Base-by-base conservation (phyloP, 2,113 vertebrate species). In the Hypomesus transpacificus region DNA sequence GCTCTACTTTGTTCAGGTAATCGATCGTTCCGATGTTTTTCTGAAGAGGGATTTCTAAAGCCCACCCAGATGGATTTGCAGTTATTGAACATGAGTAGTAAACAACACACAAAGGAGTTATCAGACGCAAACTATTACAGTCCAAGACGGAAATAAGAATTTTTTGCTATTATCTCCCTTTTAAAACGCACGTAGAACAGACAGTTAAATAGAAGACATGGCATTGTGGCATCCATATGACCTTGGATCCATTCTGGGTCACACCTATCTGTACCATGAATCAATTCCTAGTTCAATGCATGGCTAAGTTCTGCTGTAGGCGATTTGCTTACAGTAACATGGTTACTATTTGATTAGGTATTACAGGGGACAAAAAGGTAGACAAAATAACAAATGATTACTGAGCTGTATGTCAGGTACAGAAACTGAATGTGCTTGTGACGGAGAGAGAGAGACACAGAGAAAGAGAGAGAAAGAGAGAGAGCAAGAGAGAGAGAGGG, bases 311-410 rank as follows among this genome's bases (percentile, higher is more conserved):
- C 78, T 56, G 67, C 70, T 59, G 67, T 51, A 58, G 72, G 39
- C 39, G 14, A 80, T 69, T 73, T 68, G 78, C 56, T 79, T n/a
- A n/a, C n/a, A n/a, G n/a, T 75, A 69, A 83, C 78, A 82, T 81
- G 69, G 74, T 62, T 71, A 31, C 54, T 21, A 71, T 84, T 78
- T 69, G 59, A 70, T 80, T 68, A 56, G 24, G 67, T 75, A 63
- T 63, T 73, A 70, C 71, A 60, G 69, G 3, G 7, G 66, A 73
- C 1, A 51, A 58, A 46, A 64, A 0, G 21, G 0, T 63, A 70
- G 80, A 75, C 77, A 1, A 79, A 84, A 68, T 58, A 7, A 82
- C 61, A 69, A 71, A 69, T 68, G 63, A 77, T 75, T 80, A 61
- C 79, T 74, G 81, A 77, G 71, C 52, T 60, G 24, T 26, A 26